Conservation (phyloP, 2,797 vertebrate species). For the Iguana delicatissima region DNA sequence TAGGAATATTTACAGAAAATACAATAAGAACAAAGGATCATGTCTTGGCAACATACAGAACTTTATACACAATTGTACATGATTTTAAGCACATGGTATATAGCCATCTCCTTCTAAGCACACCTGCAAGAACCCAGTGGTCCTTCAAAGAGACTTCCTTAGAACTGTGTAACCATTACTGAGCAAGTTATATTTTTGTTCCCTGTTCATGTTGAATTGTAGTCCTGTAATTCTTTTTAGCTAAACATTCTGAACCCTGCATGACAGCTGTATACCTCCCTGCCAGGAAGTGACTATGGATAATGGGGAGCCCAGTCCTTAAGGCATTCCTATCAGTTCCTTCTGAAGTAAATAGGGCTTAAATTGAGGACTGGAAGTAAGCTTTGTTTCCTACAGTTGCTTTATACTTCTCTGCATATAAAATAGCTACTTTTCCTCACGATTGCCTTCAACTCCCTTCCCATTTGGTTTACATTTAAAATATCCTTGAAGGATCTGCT, state of each 20-base stretch:
- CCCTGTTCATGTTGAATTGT: conserved; percentile 51
- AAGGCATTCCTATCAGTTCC: conserved; percentile 21
- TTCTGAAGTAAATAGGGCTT: neutral
- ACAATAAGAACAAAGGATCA: conserved; percentile 81
- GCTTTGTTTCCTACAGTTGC: neutral
- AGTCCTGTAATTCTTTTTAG: conserved; percentile 40
- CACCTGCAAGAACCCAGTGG: conserved; percentile 74
- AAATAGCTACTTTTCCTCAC: neutral
- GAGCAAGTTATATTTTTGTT: conserved; percentile 57
- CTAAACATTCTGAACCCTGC: neutral
- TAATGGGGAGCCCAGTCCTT: conserved; percentile 29
- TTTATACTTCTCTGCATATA: neutral
- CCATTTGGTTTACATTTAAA: neutral
- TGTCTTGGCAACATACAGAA: conserved; percentile 82
- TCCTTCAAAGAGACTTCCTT: conserved; percentile 63
- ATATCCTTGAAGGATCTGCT: conserved; percentile 11
- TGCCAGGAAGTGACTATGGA: neutral
- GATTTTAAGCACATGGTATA: conserved; percentile 76
- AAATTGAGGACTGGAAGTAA: conserved; percentile 17
- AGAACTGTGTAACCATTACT: conserved; percentile 50
- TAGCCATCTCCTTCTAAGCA: conserved; percentile 67
- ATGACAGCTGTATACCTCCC: neutral
- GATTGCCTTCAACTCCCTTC: neutral
- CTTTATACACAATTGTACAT: conserved; percentile 73
- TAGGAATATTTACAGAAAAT: conserved; percentile 90